phyloP scores from a whole-genome alignment of 2,797 vertebrate genomes.

The Emydoidea blandingii region DNA sequence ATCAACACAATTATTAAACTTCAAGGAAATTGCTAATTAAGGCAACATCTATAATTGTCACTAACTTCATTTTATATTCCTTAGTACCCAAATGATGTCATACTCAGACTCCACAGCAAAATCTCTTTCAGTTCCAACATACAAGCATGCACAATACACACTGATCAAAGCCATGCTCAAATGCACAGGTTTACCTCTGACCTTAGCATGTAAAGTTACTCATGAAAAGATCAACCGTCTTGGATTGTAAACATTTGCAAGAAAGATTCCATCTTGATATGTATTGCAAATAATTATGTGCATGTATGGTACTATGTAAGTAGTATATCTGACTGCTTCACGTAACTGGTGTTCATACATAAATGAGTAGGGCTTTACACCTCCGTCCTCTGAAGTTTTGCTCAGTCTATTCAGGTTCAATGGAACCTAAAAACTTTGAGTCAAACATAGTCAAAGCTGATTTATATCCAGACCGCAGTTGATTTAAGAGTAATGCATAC shows the following conservation, averaged over 20 bases:
- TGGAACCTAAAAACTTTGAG: conserved; percentile 13
- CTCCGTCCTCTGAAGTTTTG: neutral
- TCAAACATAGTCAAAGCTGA: neutral
- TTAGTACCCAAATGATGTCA: neutral
- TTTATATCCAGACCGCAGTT: neutral
- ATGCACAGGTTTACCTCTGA: neutral
- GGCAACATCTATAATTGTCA: neutral
- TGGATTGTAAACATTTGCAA: neutral
- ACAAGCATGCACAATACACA: neutral
- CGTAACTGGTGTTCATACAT: neutral
- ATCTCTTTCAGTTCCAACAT: neutral
- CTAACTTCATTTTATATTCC: neutral
- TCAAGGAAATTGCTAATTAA: neutral
- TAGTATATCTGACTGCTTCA: neutral
- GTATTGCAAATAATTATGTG: neutral
- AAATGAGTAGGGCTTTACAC: neutral
- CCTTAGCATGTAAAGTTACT: neutral
- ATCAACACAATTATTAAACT: neutral
- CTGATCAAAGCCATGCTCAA: neutral
- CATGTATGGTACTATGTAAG: neutral
- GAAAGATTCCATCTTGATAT: neutral
- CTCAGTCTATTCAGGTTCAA: conserved; percentile 9
- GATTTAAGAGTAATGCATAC: neutral
- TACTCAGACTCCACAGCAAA: neutral
- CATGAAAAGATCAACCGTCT: neutral